Conservation (phyloP, 2,888 invertebrate genomes). For the Linyphia triangularis region DNA sequence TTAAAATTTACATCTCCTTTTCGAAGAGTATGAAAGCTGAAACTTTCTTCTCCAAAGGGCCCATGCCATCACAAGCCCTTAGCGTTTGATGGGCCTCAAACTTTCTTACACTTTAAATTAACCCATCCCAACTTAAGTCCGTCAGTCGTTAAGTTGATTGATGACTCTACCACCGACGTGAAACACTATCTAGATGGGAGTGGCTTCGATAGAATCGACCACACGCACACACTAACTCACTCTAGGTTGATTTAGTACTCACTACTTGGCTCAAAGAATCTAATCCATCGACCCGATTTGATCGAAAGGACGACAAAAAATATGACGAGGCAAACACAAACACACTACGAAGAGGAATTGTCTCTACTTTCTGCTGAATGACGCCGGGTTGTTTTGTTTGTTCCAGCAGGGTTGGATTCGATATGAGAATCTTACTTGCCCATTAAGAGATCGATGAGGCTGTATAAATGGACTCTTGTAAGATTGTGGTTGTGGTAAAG, state of each 20-base stretch:
- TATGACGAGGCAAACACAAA: neutral
- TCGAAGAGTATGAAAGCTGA: neutral
- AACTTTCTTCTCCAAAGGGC: neutral
- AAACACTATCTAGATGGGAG: no score
- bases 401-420: neutral
- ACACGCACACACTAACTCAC: neutral
- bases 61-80: neutral
- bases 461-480: neutral
- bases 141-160: neutral
- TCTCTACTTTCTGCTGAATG: slow-evolving; percentile 28
- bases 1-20: neutral
- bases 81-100: neutral
- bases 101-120: neutral
- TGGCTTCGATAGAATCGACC: neutral
- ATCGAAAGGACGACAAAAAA: slow-evolving; percentile 9
- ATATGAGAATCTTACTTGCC: slow-evolving; percentile 2
- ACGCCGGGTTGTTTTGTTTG: slow-evolving; percentile 21
- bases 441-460: slow-evolving; percentile 28
- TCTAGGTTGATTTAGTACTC: neutral
- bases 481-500: neutral
- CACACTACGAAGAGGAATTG: neutral
- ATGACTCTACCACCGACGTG: no score
- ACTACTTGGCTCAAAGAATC: slow-evolving; percentile 11
- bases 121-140: neutral
- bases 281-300: neutral